Conservation (phyloP, 2,797 vertebrate genomes). For the Cryptoprocta ferox region DNA sequence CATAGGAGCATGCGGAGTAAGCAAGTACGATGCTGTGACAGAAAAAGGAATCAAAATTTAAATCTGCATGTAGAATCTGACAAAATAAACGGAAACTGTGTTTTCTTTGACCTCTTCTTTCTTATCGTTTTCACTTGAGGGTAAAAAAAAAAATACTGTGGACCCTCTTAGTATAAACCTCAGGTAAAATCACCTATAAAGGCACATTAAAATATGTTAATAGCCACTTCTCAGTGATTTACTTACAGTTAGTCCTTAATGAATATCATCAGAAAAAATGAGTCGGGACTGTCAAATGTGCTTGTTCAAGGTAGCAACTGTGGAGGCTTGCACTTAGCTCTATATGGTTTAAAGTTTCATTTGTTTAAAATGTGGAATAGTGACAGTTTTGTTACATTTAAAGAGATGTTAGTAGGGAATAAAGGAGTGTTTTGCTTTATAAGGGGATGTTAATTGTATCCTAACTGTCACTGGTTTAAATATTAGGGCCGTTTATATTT, state of each 20-base stretch:
- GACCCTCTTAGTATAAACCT: background rate
- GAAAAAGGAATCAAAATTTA: background rate
- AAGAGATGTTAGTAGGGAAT: background rate
- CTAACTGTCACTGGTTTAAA: background rate
- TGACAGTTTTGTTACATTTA: background rate
- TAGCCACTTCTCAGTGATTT: background rate
- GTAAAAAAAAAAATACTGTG: background rate
- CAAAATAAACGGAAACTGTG: background rate
- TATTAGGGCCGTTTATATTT: background rate
- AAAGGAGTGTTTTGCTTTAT: background rate
- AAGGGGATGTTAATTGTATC: background rate
- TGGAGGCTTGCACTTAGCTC: background rate
- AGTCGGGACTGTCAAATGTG: background rate
- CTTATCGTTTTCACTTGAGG: background rate
- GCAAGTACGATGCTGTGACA: background rate
- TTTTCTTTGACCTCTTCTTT: background rate
- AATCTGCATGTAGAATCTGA: background rate
- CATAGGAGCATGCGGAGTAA: background rate
- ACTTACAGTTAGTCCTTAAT: background rate
- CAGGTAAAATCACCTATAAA: background rate
- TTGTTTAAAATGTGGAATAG: background rate
- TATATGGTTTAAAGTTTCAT: background rate
- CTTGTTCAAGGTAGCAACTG: background rate
- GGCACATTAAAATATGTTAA: background rate
- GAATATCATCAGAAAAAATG: background rate